Evolutionary conservation across 2,797 vertebrate genomes (phyloP).

Genomic region (Zalophus californianus): DNA sequence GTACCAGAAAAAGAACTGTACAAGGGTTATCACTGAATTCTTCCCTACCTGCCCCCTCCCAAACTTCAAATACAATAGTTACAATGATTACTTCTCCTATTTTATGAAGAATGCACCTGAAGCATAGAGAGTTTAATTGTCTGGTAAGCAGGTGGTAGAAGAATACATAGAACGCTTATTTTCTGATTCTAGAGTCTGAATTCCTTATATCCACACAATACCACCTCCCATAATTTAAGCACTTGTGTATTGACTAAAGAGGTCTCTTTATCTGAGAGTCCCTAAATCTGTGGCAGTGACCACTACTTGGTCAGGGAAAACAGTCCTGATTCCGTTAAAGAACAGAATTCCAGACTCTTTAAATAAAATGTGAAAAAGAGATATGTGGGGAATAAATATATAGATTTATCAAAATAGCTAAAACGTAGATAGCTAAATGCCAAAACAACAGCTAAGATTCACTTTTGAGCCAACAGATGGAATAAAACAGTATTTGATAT

Average conservation of each 20-base stretch:
- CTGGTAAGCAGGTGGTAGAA: background rate
- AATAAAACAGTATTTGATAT: background rate
- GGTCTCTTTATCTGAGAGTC: background rate
- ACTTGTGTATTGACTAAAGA: background rate
- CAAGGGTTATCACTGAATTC: background rate
- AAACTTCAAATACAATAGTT: background rate
- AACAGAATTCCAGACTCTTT: background rate
- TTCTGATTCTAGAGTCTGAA: background rate
- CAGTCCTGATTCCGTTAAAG: background rate
- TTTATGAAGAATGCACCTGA: background rate
- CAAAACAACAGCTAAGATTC: background rate
- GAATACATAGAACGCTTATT: background rate
- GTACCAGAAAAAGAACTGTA: background rate
- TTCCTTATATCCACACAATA: background rate
- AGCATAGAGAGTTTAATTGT: background rate
- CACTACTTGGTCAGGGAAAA: background rate
- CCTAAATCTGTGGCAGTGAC: background rate
- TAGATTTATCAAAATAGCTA: background rate
- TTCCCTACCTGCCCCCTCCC: rapidly evolving
- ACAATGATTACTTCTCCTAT: background rate
- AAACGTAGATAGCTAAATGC: background rate
- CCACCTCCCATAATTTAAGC: too few species aligned
- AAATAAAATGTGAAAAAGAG: background rate
- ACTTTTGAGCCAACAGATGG: background rate
- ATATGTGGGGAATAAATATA: background rate